phyloP scores from a whole-genome alignment of 2,113 vertebrate species.

The Oncorhynchus kisutch region DNA sequence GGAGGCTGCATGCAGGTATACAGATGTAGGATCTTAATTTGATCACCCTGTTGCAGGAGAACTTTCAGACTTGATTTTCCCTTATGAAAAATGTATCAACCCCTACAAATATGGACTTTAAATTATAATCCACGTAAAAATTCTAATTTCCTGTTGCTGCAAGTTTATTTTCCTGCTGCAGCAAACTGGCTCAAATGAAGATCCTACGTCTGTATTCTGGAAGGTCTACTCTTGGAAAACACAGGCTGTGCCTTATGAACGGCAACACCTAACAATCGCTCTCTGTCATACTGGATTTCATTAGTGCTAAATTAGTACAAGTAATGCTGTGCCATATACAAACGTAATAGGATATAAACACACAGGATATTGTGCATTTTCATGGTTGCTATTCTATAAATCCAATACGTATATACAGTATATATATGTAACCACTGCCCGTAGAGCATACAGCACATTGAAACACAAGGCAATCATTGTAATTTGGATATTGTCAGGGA shows the following conservation, averaged over 20 bases:
- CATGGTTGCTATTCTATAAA: not conserved
- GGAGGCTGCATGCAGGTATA: conserved; percentile 18
- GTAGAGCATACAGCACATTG: not conserved
- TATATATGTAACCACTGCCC: no score
- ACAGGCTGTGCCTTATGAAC: not conserved
- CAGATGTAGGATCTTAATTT: no score
- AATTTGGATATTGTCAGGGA: not conserved
- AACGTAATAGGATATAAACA: not conserved
- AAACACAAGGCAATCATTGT: not conserved
- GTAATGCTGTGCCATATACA: not conserved
- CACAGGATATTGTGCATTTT: not conserved
- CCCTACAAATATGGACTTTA: no score
- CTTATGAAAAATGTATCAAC: no score
- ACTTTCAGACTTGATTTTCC: no score
- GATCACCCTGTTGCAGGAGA: no score
- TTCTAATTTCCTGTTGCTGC: no score
- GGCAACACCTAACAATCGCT: not conserved
- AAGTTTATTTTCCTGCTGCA: no score
- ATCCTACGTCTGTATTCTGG: not conserved
- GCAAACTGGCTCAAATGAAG: no score
- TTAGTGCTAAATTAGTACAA: not conserved
- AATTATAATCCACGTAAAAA: no score
- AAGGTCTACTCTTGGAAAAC: not conserved
- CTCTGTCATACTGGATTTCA: not conserved
- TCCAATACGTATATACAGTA: no score